Evolutionary conservation across 2,113 vertebrate species (phyloP).

Genomic region (Eulemur macaco): DNA sequence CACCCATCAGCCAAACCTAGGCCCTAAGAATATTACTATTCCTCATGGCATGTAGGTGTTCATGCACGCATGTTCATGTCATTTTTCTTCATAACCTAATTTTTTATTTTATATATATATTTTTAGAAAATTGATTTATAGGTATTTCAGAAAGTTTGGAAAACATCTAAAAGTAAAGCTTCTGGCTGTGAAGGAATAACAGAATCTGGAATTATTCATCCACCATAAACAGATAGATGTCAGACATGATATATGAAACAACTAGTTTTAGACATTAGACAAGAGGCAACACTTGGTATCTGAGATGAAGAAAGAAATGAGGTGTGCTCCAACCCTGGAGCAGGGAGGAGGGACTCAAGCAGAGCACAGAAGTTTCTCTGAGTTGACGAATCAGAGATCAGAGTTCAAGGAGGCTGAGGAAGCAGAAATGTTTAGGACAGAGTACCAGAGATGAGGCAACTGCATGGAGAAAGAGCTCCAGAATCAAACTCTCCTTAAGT

Average conservation of each 20-base stretch:
- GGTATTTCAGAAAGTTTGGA: neutral
- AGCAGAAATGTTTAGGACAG: neutral
- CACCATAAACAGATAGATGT: neutral
- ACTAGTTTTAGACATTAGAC: neutral
- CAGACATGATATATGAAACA: neutral
- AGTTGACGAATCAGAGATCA: neutral
- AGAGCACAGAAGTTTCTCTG: neutral
- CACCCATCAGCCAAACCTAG: neutral
- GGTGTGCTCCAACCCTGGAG: neutral
- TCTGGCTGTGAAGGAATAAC: neutral
- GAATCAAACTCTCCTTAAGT: neutral
- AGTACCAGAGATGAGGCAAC: neutral
- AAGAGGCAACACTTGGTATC: neutral
- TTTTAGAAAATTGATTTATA: neutral
- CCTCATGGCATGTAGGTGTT: neutral
- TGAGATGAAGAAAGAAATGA: neutral
- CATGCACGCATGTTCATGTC: neutral
- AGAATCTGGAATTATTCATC: neutral
- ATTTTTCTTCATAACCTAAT: neutral
- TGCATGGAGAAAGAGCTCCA: neutral
- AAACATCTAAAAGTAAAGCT: neutral
- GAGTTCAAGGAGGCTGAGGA: neutral
- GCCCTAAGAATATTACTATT: neutral
- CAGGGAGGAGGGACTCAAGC: neutral
- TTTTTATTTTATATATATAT: neutral